Base-by-base conservation (phyloP, 2,888 invertebrate genomes). In the Philaethria dido region DNA sequence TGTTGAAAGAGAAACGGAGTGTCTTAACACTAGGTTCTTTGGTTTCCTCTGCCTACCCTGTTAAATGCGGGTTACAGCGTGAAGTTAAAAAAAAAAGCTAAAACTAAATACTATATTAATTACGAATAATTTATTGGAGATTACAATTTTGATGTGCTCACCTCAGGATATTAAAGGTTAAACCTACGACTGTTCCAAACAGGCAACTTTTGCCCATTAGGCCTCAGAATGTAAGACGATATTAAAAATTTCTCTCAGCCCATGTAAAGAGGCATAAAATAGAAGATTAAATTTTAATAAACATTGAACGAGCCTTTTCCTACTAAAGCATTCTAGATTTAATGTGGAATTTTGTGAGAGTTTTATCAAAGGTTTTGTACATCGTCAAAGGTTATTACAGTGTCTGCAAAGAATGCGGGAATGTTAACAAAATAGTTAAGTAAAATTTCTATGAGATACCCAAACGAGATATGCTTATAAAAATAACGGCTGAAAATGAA, bases 361-460 rank as follows among this genome's bases (percentile, higher is more conserved):
- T 66, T 63, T 66, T 69, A 66, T 63, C 50, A 66, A 64, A 69
- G 63, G 55, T 39, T 50, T 25, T 33, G 68, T 64, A 42, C 55
- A 42, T 60, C 68, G 60, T 68, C 68, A 64, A 68, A 68, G 55
- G 54, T 18, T 45, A 45, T 60, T 16, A 29, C 33, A 45, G 44
- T 16, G 20, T 55, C 11, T 33, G 4, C 18, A 39, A 55, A 54
- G 63, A 63, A 63, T 63, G 20, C 33, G 20, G 14, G 55, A 16
- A 47, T 63, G 25, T 63, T 45, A 36, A 63, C 55, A 36, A 63
- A 63, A 63, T 36, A 33, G 25, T 45, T 45, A 55, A 63, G 45
- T 47, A 9, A 22, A 36, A 36, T 39, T 13, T 33, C 3, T 39
- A 13, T 36, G 20, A 9, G 9, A 16, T 16, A 11, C 52, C 52